These are phyloP conservation scores for Scomber japonicus DNA, from an alignment of 2,113 vertebrate species.

Conservation along the genomic window DNA sequence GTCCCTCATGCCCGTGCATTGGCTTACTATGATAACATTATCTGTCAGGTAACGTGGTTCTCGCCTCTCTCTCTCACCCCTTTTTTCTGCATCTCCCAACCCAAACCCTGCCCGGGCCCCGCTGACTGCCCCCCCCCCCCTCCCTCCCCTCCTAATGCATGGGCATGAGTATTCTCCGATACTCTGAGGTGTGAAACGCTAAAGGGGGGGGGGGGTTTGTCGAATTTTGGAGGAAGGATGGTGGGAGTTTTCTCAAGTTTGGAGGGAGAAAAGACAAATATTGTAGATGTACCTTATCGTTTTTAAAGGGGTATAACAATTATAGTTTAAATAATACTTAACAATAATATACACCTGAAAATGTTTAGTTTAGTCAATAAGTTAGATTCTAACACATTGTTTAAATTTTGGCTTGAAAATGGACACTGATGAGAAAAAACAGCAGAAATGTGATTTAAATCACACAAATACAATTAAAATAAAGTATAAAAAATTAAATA, in stretches of 20 bases:
- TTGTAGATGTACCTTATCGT: no score
- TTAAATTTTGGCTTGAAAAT: no score
- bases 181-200: slow-evolving; percentile 52
- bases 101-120: slow-evolving; percentile 62
- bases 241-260: slow-evolving; percentile 45
- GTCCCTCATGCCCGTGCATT: slow-evolving; percentile 88
- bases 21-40: slow-evolving; percentile 91
- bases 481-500: no score
- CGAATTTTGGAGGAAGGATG: slow-evolving; percentile 6
- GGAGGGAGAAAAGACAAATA: background rate
- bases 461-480: no score
- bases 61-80: slow-evolving; percentile 83
- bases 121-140: slow-evolving; percentile 35
- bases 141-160: slow-evolving; percentile 74
- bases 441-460: no score
- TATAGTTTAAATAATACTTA: no score
- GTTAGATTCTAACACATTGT: no score
- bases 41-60: slow-evolving; percentile 90
- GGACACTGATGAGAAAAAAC: no score
- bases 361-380: no score
- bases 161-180: slow-evolving; percentile 78
- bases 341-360: no score
- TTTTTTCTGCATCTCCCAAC: slow-evolving; percentile 73
- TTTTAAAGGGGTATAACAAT: no score
- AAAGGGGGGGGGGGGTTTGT: slow-evolving; percentile 26